A percentile compares a stretch with the other conserved stretches of the same genome.
Evolutionary conservation across 2,797 vertebrate species (phyloP).

Genomic region (Kryptolebias ocellatus): DNA sequence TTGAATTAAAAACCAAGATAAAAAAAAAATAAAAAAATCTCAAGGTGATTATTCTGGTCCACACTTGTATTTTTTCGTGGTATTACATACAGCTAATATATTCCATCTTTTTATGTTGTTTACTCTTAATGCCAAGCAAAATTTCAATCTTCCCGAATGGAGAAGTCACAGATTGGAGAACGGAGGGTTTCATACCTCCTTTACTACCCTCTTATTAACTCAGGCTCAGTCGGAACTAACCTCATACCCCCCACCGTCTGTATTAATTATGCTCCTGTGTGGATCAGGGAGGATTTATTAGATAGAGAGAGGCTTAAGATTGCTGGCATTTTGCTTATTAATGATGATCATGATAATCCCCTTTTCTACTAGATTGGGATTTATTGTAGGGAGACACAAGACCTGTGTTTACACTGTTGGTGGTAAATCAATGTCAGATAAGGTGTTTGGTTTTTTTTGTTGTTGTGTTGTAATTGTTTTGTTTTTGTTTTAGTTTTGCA

Average conservation of each 20-base stretch:
- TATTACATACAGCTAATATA: not conserved
- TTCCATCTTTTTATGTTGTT: slow-evolving; percentile 8
- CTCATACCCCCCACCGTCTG: slow-evolving; percentile 56
- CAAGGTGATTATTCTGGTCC: slow-evolving; percentile 18
- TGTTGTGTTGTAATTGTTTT: not conserved
- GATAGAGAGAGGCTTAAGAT: slow-evolving; percentile 70
- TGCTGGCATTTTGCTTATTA: slow-evolving; percentile 74
- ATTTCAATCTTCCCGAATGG: slow-evolving; percentile 9
- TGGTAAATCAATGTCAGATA: slow-evolving; percentile 32
- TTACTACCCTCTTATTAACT: slow-evolving; percentile 55
- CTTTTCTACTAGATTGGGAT: slow-evolving; percentile 61
- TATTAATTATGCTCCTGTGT: slow-evolving; percentile 74
- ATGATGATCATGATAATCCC: slow-evolving; percentile 77
- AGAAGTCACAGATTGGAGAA: slow-evolving; percentile 23
- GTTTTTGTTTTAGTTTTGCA: slow-evolving; percentile 3
- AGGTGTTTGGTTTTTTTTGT: not conserved
- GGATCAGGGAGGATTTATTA: slow-evolving; percentile 77
- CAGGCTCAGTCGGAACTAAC: slow-evolving; percentile 43
- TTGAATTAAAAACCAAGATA: slow-evolving; percentile 14
- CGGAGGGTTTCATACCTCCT: slow-evolving; percentile 42
- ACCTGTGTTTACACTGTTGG: slow-evolving; percentile 26
- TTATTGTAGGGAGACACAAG: slow-evolving; percentile 46
- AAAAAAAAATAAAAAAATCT: not conserved
- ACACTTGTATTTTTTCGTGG: not conserved
- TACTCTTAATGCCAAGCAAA: slow-evolving; percentile 5